Evolutionary conservation across 2,888 invertebrate species (phyloP).

Genomic region (Sinodicranocentrus sp.): DNA sequence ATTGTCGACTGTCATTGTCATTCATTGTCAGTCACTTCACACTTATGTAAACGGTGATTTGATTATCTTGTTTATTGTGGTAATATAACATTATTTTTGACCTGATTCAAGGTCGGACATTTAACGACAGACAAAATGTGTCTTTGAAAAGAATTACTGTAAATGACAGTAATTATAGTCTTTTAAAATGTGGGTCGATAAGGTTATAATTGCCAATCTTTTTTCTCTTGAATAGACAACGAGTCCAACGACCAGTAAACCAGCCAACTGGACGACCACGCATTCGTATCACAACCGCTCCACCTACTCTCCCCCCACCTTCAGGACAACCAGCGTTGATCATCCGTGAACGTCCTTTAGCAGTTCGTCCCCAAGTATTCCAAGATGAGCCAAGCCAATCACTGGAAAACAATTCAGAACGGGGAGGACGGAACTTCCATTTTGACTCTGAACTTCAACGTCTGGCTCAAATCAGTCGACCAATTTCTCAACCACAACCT

Average conservation of each 20-base stretch:
- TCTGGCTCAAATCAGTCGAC: slow-evolving; percentile 52
- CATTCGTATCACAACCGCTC: slow-evolving; percentile 71
- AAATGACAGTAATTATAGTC: neutral
- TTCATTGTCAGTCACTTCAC: slow-evolving; percentile 36
- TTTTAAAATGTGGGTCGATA: slow-evolving; percentile 10
- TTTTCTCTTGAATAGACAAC: slow-evolving; percentile 63
- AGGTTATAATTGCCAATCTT: neutral
- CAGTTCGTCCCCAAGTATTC: slow-evolving; percentile 42
- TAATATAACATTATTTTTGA: slow-evolving; percentile 23
- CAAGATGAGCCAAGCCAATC: slow-evolving; percentile 70
- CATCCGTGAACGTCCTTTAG: slow-evolving; percentile 64
- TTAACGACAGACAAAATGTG: slow-evolving; percentile 2
- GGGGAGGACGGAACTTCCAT: slow-evolving; percentile 67
- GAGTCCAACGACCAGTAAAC: slow-evolving; percentile 45
- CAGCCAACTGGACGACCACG: slow-evolving; percentile 70
- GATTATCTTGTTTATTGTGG: slow-evolving; percentile 8
- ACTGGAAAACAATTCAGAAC: slow-evolving; percentile 54
- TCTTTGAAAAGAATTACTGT: slow-evolving; percentile 4
- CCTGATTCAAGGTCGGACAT: slow-evolving; percentile 51
- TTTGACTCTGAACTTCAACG: slow-evolving; percentile 72
- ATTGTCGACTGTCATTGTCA: slow-evolving; percentile 48
- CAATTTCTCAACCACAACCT: slow-evolving; percentile 65
- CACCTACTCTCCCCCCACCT: slow-evolving; percentile 66
- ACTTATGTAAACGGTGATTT: slow-evolving; percentile 17
- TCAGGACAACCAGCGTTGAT: slow-evolving; percentile 54